Base-by-base conservation (phyloP, 1,140 invertebrate genomes). In the Pogonognathellus flavescens region DNA sequence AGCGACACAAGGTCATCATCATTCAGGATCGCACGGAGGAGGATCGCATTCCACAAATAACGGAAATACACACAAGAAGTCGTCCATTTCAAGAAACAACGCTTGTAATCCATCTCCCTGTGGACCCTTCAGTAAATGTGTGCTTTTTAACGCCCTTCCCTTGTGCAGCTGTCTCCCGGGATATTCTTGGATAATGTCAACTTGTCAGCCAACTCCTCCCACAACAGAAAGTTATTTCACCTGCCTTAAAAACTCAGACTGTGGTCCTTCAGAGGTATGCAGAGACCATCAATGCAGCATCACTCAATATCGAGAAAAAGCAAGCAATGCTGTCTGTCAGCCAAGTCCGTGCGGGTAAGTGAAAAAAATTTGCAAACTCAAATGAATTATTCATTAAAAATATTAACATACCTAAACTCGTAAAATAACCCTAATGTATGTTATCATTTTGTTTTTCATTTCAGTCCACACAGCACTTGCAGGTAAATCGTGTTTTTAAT, bases 261-360 rank as follows among this genome's bases (percentile, higher is more conserved):
- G 70, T 18, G 13, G 14, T 49, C 41, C 70, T 14, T n/a, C 25
- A 50, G 70, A 76, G 49, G 31, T 76, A 1, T 76, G 70, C 41
- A 31, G 70, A 76, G 49, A 76, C n/a, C 31, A 50, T 50, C 70
- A 76, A 49, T 76, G 70, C 49, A 31, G 25, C 16, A 76, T 76
- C 7, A n/a, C 70, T 7, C 13, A 49, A 16, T 76, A 76, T 50
- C 18, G 49, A 4, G 49, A 25, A 3, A 76, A 76, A 76, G 16
- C 70, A 41, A 41, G 31, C 16, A 18, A 50, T 14, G 70, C 13
- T n/a, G 70, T 76, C 4, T 81, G 80, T 22, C 18, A 49, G 14
- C 52, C 50, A 1, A 55, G n/a, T 55, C 18, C 50, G 0, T 76
- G 41, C 16, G 70, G 25, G 41, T 76, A n/a, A 72, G 66, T 62